Evolutionary conservation across 2,113 vertebrate species (phyloP), one percentile per base, ranked within the genome.

Genomic region (Speoplatyrhinus poulsoni): DNA sequence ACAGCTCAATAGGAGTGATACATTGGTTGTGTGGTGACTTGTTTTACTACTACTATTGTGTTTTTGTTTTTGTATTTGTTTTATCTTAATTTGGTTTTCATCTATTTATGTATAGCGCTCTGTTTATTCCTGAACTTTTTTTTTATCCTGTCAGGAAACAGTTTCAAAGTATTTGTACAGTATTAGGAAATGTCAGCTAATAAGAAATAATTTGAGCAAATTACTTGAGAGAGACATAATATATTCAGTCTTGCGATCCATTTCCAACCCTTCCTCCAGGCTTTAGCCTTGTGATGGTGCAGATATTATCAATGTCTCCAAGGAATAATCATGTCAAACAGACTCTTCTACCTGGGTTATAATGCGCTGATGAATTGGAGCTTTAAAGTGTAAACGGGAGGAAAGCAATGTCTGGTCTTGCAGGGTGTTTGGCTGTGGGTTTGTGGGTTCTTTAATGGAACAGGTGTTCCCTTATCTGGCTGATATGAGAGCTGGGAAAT

Each of bases 401-500:
- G 54, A 17, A 16, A 17, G 54, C 6, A n/a, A 17, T 3, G 3
- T 15, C 54, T 19, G 54, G 19, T 56, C 54, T 71, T 77, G 70
- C 65, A 65, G 49, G 46, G 69, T 55, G 77, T 59, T 84, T 80
- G 73, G 15, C 33, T 75, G n/a, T 26, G 36, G 36, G 36, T 70
- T 80, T 81, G 47, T 76, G 60, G 57, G 53, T 65, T 75, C 76
- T 75, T 67, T 78, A 79, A 76, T 81, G 72, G 79, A 83, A 77
- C 82, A 86, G 72, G 80, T 83, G 78, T 79, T 82, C 67, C 26
- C 68, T 76, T 69, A 77, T 65, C 62, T 54, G 54, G 55, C 72
- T 72, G 75, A 85, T 88, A 83, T 76, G 74, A 84, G 62, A 70
- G 69, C 64, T 67, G 72, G 77, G 75, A 83, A 83, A 75, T 70